A percentile compares a stretch with the other conserved stretches of the same genome.
Evolutionary conservation across 2,113 vertebrate genomes (phyloP).

Genomic region (Oryzias curvinotus): DNA sequence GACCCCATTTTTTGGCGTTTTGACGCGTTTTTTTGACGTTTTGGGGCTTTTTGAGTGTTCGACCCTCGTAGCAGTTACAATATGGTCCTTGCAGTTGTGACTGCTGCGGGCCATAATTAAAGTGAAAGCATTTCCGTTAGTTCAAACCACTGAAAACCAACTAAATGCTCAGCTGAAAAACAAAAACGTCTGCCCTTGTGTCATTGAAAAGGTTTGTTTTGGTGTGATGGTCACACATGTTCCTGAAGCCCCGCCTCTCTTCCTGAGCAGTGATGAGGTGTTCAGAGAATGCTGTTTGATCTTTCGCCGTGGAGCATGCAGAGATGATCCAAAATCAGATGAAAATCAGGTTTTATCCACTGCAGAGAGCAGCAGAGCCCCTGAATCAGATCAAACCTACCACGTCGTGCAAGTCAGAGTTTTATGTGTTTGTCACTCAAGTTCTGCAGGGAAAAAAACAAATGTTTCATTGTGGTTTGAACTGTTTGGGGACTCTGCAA

Average conservation of each 20-base stretch:
- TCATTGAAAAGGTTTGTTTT: too few species aligned
- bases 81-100: too few species aligned
- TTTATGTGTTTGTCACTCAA: not conserved
- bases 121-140: too few species aligned
- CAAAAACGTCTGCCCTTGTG: too few species aligned
- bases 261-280: not conserved
- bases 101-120: too few species aligned
- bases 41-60: too few species aligned
- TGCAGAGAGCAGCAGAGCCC: slow-evolving; percentile 21
- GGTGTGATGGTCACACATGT: too few species aligned
- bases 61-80: too few species aligned
- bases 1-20: too few species aligned
- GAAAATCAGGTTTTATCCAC: slow-evolving; percentile 29
- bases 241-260: not conserved
- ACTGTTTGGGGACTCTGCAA: not conserved
- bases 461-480: not conserved
- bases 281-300: slow-evolving; percentile 24
- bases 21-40: too few species aligned
- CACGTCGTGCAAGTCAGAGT: not conserved
- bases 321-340: slow-evolving; percentile 4
- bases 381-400: not conserved
- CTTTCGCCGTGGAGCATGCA: not conserved
- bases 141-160: too few species aligned
- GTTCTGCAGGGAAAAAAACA: not conserved
- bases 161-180: too few species aligned